These are phyloP conservation scores for Ahaetulla prasina DNA, from an alignment of 2,113 vertebrate genomes.

Conservation along the genomic window DNA sequence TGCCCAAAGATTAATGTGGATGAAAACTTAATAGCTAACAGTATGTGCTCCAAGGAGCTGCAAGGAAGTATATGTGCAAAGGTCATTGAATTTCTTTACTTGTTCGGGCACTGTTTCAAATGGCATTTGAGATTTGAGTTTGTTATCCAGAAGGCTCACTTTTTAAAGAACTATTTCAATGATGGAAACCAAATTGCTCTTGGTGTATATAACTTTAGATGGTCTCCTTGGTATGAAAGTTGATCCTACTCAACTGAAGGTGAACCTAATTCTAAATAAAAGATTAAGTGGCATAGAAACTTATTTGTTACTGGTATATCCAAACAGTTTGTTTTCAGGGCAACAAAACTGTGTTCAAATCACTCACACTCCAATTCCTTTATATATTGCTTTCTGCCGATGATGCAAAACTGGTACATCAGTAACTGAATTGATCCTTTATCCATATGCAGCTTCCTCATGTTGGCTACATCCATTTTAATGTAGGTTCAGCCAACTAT, in stretches of 20 bases:
- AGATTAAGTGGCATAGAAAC: too few relatives aligned
- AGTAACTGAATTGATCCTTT: not conserved
- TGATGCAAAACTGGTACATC: not conserved
- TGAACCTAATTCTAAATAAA: not conserved
- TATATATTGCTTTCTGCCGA: not conserved
- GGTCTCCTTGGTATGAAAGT: not conserved
- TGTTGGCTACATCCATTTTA: not conserved
- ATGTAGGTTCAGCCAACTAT: not conserved
- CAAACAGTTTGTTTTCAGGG: not conserved
- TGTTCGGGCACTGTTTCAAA: constrained; percentile 1
- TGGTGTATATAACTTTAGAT: not conserved
- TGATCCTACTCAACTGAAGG: not conserved
- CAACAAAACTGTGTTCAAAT: not conserved
- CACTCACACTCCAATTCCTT: not conserved
- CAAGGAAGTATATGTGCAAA: constrained; percentile 12
- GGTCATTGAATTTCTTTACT: constrained; percentile 18
- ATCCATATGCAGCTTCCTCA: not conserved
- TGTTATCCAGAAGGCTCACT: constrained; percentile 1
- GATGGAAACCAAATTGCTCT: not conserved
- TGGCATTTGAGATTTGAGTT: constrained; percentile 15
- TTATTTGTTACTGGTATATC: not conserved
- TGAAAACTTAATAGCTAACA: constrained; percentile 19
- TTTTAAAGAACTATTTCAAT: not conserved
- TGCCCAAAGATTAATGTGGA: constrained; percentile 15
- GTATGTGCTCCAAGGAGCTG: constrained; percentile 7